Percentiles rank a stretch among this genome's conserved stretches.
phyloP scores from a whole-genome alignment of 2,888 invertebrate species.

The Idaea straminata region DNA sequence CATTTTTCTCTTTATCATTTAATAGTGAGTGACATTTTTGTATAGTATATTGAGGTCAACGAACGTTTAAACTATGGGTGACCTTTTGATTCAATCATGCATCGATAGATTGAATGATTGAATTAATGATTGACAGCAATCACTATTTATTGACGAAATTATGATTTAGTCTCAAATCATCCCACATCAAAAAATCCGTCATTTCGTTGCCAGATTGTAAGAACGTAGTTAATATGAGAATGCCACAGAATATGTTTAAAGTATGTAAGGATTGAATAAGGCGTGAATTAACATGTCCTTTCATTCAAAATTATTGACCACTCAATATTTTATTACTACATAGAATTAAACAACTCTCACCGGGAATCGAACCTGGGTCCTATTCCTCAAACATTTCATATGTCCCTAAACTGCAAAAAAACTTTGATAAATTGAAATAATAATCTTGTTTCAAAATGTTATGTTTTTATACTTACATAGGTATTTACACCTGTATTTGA shows the following conservation, averaged over 20 bases:
- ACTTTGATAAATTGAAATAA: constrained; percentile 3
- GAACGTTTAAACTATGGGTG: constrained; percentile 14
- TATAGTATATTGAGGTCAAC: neutral
- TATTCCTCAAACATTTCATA: constrained; percentile 10
- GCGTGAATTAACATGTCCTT: constrained; percentile 29
- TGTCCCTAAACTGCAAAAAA: neutral
- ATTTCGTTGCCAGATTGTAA: no score
- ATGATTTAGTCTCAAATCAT: constrained; percentile 10
- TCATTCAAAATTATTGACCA: constrained; percentile 38
- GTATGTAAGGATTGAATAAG: neutral
- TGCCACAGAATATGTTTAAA: neutral
- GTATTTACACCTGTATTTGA: no score
- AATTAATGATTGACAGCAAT: constrained; percentile 36
- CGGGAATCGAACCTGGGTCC: constrained; percentile 50
- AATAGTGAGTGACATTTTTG: neutral
- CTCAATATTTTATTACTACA: constrained; percentile 46
- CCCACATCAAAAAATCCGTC: no score
- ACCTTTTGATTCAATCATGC: constrained; percentile 41
- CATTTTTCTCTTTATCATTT: neutral
- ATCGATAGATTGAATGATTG: constrained; percentile 7
- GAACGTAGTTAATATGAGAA: neutral
- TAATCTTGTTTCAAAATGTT: no score
- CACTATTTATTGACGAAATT: constrained; percentile 42
- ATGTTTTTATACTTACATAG: no score
- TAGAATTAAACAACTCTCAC: constrained; percentile 49